Evolutionary conservation across 1,140 invertebrate genomes (phyloP), one percentile per base, ranked within the genome.

Genomic region (Plectrocnemia conspersa): DNA sequence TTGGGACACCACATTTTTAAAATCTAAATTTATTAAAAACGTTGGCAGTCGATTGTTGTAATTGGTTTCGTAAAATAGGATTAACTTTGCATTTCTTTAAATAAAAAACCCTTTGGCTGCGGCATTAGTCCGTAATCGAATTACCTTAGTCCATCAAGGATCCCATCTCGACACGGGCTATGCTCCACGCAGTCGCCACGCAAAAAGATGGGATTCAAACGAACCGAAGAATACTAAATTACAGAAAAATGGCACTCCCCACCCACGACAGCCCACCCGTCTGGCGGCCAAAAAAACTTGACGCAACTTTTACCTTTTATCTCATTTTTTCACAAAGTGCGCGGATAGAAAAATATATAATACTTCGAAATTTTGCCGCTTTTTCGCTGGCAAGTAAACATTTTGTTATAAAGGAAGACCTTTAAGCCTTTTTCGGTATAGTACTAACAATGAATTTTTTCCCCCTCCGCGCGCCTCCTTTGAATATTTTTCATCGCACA

Each of bases 151-250:
- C 35, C 35, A 38, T 38, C 6, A 38, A 38, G 15, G 35, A 10
- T 7, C 35, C 35, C 15, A 38, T 38, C 15, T 38, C 44, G n/a
- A 11, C 38, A 18, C 11, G 38, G 38, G 38, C 42, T 11, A 38
- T 38, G 18, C 35, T 38, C 18, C 6, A 10, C 35, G 35, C 35
- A 38, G 11, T 16, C 35, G 16, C 21, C 11, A n/a, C 19, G 7
- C 48, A 48, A 52, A 59, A 60, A 60, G 42, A 60, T 60, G 42
- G 58, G 35, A 60, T 56, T 60, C 53, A 56, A 60, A 56, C 58
- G 53, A 60, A 55, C 58, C 53, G 53, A 60, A 60, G 53, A 60
- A 60, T 60, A 60, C 33, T 35, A 50, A 59, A 48, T 48, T 48
- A 48, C 22, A 35, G 46, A 48, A 48, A 48, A 48, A 48, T 29